Percentiles rank a stretch among this genome's conserved stretches.
Conservation (phyloP, 2,113 vertebrate genomes). For the Chloebia gouldiae region DNA sequence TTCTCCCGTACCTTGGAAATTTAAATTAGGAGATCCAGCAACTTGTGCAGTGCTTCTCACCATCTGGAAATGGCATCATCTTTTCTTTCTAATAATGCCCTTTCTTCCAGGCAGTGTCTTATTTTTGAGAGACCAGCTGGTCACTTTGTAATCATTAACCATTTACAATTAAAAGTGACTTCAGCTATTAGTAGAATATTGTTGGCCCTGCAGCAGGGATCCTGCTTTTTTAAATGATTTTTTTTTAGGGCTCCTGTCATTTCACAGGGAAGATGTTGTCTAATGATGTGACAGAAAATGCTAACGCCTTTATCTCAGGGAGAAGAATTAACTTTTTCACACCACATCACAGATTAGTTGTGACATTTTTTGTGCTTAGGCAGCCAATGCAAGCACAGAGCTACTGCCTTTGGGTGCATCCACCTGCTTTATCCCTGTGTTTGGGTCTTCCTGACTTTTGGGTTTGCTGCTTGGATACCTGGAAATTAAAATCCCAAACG, state of each 20-base stretch:
- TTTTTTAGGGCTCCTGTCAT: background rate
- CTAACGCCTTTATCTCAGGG: background rate
- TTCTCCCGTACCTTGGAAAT: background rate
- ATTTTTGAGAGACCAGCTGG: background rate
- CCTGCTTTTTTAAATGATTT: background rate
- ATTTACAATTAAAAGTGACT: background rate
- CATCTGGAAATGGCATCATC: background rate
- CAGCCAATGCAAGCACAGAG: background rate
- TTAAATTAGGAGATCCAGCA: background rate
- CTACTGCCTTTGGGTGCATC: background rate
- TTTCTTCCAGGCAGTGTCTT: background rate
- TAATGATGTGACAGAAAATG: background rate
- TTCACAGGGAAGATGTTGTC: background rate
- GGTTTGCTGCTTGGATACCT: background rate
- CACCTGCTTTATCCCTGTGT: background rate
- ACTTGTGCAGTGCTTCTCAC: background rate
- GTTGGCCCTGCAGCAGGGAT: background rate
- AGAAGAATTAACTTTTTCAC: background rate
- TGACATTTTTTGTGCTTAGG: background rate
- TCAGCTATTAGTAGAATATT: background rate
- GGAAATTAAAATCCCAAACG: rapidly evolving
- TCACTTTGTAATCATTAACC: background rate
- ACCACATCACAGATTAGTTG: background rate
- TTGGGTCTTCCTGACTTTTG: background rate
- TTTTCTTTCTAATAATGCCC: background rate